Conservation (phyloP, 2,797 vertebrate species). For the Glossophaga mutica region DNA sequence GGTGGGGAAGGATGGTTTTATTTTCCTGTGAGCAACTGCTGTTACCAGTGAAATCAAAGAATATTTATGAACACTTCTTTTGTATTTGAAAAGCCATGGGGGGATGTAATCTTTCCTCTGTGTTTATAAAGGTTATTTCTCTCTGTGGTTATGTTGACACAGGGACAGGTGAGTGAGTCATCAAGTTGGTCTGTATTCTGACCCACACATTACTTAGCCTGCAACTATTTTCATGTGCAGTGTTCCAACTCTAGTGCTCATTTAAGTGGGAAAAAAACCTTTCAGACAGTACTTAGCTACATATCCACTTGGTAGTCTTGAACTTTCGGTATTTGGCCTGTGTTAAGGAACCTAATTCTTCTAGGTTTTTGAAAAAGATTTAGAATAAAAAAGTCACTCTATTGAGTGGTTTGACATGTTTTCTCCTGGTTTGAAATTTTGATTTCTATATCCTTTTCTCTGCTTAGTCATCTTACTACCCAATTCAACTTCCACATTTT, state of each 20-base stretch:
- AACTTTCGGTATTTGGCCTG: slow-evolving; percentile 14
- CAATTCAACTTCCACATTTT: not conserved
- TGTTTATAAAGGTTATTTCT: slow-evolving; percentile 66
- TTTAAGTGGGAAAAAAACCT: not conserved
- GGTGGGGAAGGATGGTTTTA: slow-evolving; percentile 29
- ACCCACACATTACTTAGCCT: slow-evolving; percentile 26
- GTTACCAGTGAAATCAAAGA: slow-evolving; percentile 56
- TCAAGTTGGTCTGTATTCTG: slow-evolving; percentile 36
- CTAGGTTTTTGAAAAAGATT: slow-evolving; percentile 8
- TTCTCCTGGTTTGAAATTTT: slow-evolving; percentile 33
- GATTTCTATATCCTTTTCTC: not conserved
- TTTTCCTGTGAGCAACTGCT: slow-evolving; percentile 55
- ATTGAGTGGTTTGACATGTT: not conserved
- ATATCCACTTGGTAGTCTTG: not conserved
- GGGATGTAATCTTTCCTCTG: slow-evolving; percentile 39
- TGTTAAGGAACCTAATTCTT: not conserved
- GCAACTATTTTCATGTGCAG: slow-evolving; percentile 7
- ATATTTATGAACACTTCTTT: slow-evolving; percentile 63
- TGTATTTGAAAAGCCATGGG: slow-evolving; percentile 54
- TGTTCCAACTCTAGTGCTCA: not conserved
- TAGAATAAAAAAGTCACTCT: slow-evolving; percentile 4
- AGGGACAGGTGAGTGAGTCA: slow-evolving; percentile 33
- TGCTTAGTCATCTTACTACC: not conserved
- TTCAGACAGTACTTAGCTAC: slow-evolving; percentile 7
- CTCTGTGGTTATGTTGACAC: slow-evolving; percentile 46